Conservation (phyloP, 2,113 vertebrate species). For the Perca schrenkii region DNA sequence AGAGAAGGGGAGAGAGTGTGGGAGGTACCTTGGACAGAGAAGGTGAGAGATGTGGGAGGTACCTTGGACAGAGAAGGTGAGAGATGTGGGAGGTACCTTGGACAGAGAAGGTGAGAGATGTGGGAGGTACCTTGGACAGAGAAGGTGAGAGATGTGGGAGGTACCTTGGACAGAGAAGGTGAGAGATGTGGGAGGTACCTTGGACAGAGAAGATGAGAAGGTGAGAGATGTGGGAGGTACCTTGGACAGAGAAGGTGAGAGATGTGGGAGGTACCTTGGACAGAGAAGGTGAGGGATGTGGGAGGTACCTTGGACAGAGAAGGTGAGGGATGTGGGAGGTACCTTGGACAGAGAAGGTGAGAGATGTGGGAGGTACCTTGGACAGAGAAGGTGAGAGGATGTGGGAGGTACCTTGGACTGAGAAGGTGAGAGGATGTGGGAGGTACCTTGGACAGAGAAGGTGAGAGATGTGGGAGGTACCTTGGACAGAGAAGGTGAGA, state of each 20-base stretch:
- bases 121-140: slow-evolving; percentile 89
- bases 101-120: slow-evolving; percentile 87
- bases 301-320: too few relatives aligned
- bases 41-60: too few relatives aligned
- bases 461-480: too few relatives aligned
- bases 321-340: neutral
- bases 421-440: slow-evolving; percentile 81
- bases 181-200: slow-evolving; percentile 80
- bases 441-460: slow-evolving; percentile 89
- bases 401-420: slow-evolving; percentile 89
- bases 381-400: slow-evolving; percentile 87
- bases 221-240: slow-evolving; percentile 82
- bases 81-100: slow-evolving; percentile 84
- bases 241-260: slow-evolving; percentile 92
- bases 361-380: too few relatives aligned
- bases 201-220: slow-evolving; percentile 93
- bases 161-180: too few relatives aligned
- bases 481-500: neutral
- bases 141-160: too few relatives aligned
- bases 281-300: slow-evolving; percentile 60
- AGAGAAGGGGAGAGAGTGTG: too few relatives aligned
- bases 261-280: slow-evolving; percentile 87
- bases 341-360: slow-evolving; percentile 95
- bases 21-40: slow-evolving; percentile 90
- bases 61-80: slow-evolving; percentile 94